Percentiles rank a stretch among this genome's conserved stretches.
phyloP scores from a whole-genome alignment of 1,140 invertebrate genomes.

The Dufourea novaeangliae region DNA sequence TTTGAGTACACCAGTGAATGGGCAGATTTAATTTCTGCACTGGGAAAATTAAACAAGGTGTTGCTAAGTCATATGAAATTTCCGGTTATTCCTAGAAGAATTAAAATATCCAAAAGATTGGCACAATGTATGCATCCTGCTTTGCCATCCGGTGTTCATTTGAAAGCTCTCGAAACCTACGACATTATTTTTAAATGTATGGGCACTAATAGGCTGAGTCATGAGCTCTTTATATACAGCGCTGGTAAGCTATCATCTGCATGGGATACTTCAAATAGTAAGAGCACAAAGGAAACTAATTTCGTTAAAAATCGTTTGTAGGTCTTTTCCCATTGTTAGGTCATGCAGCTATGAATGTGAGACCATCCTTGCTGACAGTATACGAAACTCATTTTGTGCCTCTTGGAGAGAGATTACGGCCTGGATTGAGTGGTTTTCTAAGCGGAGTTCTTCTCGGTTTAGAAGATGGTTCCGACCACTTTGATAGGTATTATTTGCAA shows the following conservation, averaged over 20 bases:
- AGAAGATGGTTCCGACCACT: conserved; percentile 96
- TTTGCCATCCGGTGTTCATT: conserved; percentile 94
- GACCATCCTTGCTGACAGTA: conserved; percentile 90
- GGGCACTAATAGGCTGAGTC: conserved; percentile 90
- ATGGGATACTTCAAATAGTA: conserved; percentile 4
- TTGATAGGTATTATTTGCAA: conserved; percentile 84
- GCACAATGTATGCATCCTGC: conserved; percentile 98
- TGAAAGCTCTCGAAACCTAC: conserved; percentile 96
- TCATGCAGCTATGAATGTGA: conserved; percentile 95
- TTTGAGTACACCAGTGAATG: conserved; percentile 98
- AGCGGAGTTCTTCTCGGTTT: conserved; percentile 92
- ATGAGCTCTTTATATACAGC: conserved; percentile 94
- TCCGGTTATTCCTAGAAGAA: conserved; percentile 93
- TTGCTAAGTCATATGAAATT: conserved; percentile 90
- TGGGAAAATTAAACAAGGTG: conserved; percentile 96
- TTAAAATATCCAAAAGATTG: conserved; percentile 95
- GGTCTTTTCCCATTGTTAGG: conserved; percentile 95
- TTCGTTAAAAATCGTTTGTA: conserved; percentile 69
- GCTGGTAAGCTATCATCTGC: conserved; percentile 81
- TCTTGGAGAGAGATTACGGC: conserved; percentile 89
- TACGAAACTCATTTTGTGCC: conserved; percentile 97
- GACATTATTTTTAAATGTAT: conserved; percentile 96
- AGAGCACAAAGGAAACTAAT: conserved; percentile 14
- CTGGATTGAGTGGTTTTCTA: conserved; percentile 93
- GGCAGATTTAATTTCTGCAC: conserved; percentile 96